phyloP scores from a whole-genome alignment of 92 coral and sea anemone species.

The Phymanthus crucifer region DNA sequence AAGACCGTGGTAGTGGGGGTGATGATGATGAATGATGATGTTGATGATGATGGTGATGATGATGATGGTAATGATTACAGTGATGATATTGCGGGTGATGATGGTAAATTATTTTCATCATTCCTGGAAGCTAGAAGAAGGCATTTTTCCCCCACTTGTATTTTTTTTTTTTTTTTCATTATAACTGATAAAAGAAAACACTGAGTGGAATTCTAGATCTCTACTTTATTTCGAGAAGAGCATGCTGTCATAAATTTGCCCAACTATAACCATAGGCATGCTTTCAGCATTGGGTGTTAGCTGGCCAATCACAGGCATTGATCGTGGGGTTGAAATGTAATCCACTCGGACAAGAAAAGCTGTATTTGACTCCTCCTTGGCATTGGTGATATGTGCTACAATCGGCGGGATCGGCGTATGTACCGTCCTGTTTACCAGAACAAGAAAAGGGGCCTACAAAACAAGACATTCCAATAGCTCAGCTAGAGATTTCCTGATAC shows the following conservation, averaged over 20 bases:
- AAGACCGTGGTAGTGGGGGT: no score
- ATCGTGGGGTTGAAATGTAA: slow-evolving; percentile 36
- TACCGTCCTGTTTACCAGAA: slow-evolving; percentile 45
- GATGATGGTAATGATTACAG: no score
- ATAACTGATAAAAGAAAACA: no score
- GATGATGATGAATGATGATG: no score
- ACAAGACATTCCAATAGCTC: background rate
- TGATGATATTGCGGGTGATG: no score
- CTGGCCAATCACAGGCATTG: slow-evolving; percentile 66
- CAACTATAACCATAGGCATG: background rate
- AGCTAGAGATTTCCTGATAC: background rate
- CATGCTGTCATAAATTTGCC: slow-evolving; percentile 8
- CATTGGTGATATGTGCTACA: slow-evolving; percentile 61
- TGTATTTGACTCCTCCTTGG: slow-evolving; percentile 34
- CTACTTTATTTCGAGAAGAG: no score
- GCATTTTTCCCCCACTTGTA: no score
- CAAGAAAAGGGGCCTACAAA: slow-evolving; percentile 53
- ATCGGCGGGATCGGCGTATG: slow-evolving; percentile 48
- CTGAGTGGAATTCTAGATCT: no score
- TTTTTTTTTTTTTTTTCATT: no score
- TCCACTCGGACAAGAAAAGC: slow-evolving; percentile 50
- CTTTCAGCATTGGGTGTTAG: slow-evolving; percentile 43
- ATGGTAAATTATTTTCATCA: no score
- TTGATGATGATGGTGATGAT: no score
- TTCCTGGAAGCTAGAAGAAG: no score